phyloP scores from a whole-genome alignment of 1,140 invertebrate species.

The Cardiocondyla obscurior region DNA sequence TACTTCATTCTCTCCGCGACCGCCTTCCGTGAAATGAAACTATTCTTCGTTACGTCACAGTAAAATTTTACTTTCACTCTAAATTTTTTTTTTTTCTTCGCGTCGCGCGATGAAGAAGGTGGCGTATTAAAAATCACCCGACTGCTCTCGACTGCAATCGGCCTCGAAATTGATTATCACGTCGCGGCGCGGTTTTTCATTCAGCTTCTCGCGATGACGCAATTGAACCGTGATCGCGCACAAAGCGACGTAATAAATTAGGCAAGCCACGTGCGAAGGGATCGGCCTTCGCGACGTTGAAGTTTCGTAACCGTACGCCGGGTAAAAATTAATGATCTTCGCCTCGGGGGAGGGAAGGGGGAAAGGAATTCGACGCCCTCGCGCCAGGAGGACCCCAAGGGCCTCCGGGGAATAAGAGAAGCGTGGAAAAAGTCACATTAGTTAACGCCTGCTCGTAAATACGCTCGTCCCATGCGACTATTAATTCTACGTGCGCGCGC shows the following conservation, averaged over 20 bases:
- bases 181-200: slow-evolving; percentile 3
- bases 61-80: background rate
- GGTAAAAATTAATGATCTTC: slow-evolving; percentile 12
- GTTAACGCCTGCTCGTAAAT: slow-evolving; percentile 50
- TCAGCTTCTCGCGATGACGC: slow-evolving; percentile 29
- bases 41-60: background rate
- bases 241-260: slow-evolving; percentile 39
- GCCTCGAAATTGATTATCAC: slow-evolving; percentile 42
- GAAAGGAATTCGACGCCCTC: background rate
- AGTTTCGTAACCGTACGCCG: slow-evolving; percentile 22
- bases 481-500: slow-evolving; percentile 13
- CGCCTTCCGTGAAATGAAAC: background rate
- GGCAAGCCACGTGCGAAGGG: slow-evolving; percentile 17
- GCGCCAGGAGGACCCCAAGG: background rate
- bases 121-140: slow-evolving; percentile 4
- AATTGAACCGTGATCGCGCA: slow-evolving; percentile 31
- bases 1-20: slow-evolving; percentile 27
- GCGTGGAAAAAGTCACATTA: slow-evolving; percentile 19
- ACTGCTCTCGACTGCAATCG: slow-evolving; percentile 16
- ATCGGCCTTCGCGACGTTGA: slow-evolving; percentile 7
- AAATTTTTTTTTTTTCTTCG: slow-evolving; percentile 9
- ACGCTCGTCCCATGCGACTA: slow-evolving; percentile 14
- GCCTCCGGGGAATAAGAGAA: background rate
- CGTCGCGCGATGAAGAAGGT: background rate
- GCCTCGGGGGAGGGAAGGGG: background rate